These are phyloP conservation scores for Sweltsa coloradensis DNA, from an alignment of 1,140 invertebrate species.

Conservation along the genomic window DNA sequence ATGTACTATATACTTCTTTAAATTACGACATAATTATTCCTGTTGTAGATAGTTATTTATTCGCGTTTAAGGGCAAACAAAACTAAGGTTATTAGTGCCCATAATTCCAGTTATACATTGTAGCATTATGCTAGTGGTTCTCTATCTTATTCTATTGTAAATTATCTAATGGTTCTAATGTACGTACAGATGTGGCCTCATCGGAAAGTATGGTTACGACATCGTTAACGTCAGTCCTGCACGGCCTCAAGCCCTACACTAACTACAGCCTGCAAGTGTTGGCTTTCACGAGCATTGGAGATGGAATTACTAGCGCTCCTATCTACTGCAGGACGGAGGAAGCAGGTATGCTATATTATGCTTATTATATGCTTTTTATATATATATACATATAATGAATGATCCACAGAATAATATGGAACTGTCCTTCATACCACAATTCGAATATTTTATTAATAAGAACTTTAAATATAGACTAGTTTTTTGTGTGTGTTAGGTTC, in stretches of 20 bases:
- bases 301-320: conserved; percentile 52
- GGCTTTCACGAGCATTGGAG: conserved; percentile 63
- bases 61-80: no score
- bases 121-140: no score
- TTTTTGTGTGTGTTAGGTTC: no score
- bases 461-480: not conserved
- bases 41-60: no score
- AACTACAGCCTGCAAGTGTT: conserved; percentile 72
- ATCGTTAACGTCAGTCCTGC: conserved; percentile 35
- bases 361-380: not conserved
- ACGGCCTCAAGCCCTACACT: conserved; percentile 50
- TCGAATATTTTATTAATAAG: not conserved
- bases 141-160: no score
- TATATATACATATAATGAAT: not conserved
- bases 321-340: conserved; percentile 62
- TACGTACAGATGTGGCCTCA: conserved; percentile 28
- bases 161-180: not conserved
- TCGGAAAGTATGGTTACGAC: conserved; percentile 45
- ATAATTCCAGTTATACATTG: no score
- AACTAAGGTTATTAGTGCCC: no score
- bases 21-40: no score
- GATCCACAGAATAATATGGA: no score
- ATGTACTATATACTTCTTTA: no score
- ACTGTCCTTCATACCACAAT: not conserved
- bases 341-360: no score